Evolutionary conservation across 2,797 vertebrate genomes (phyloP), one percentile per base, ranked within the genome.

Genomic region (Squalus acanthias): DNA sequence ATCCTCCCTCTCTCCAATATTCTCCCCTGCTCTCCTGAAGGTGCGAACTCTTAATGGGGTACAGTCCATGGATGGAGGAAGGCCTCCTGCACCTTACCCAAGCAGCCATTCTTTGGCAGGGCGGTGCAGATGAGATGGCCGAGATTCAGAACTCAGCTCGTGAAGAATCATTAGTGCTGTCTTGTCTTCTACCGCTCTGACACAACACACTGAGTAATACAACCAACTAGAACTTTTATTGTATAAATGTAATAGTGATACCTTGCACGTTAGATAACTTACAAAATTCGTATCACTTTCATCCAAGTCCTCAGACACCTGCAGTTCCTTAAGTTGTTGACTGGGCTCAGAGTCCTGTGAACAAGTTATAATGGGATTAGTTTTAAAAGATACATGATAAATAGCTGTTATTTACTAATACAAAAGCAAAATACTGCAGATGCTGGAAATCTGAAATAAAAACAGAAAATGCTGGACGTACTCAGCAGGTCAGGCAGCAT

Each of bases 291-390:
- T n/a, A 76, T 74, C 69, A 6, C n/a, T 96, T 96, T 98, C 97
- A 0, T 97, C 96, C 0, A 74, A 97, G 93, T 29, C 1, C 60
- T n/a, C 96, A 46, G 97, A 97, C 22, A 57, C 53, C 0, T 70
- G 96, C 2, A 96, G 53, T 5, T 97, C 97, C 87, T 97, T 97
- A 96, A 94, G 10, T 0, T 92, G 96, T 29, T 97, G 96, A 0
- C 97, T 97, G 93, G 57, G n/a, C 96, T 97, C 96, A 0, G 96
- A 97, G 3, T 95, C 97, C 98, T 98, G 96, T 26, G 57, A 67
- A 95, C 46, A 96, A 57, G 26, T 57, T 29, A 17, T 33, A 95
- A 50, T 60, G 12, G 13, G 50, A 74, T 76, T 76, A 20, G 50
- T 95, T 70, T 95, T 53, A 95, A 95, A 72, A 29, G 26, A 13